phyloP scores from a whole-genome alignment of 2,797 vertebrate genomes.

The Chromobotia macracanthus region DNA sequence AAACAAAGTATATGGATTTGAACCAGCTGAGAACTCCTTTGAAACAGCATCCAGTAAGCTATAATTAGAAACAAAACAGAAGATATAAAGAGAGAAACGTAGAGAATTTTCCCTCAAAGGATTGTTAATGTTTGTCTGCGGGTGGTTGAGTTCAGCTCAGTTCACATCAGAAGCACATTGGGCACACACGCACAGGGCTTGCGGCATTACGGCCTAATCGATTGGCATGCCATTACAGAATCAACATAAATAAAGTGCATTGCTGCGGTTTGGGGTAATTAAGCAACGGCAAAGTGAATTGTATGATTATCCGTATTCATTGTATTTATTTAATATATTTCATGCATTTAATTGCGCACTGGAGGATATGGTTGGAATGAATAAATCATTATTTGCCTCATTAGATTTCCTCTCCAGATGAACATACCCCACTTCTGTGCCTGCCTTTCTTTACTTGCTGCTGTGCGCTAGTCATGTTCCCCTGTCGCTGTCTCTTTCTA shows the following conservation, averaged over 20 bases:
- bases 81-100: slow-evolving; percentile 14
- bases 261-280: slow-evolving; percentile 79
- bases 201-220: slow-evolving; percentile 76
- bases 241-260: slow-evolving; percentile 81
- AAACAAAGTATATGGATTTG: too few relatives aligned
- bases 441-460: slow-evolving; percentile 37
- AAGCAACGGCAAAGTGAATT: slow-evolving; percentile 78
- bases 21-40: neutral
- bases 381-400: slow-evolving; percentile 83
- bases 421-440: slow-evolving; percentile 67
- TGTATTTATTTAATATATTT: slow-evolving; percentile 87
- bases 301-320: slow-evolving; percentile 84
- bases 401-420: slow-evolving; percentile 79
- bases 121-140: slow-evolving; percentile 70
- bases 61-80: neutral
- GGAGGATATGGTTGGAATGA: slow-evolving; percentile 76
- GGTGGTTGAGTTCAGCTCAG: slow-evolving; percentile 71
- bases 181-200: slow-evolving; percentile 39
- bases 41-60: neutral
- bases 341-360: slow-evolving; percentile 83
- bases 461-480: slow-evolving; percentile 43
- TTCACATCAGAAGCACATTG: slow-evolving; percentile 37
- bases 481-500: slow-evolving; percentile 36
- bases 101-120: slow-evolving; percentile 64
- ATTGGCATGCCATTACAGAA: slow-evolving; percentile 81